phyloP scores from a whole-genome alignment of 2,888 invertebrate genomes.

The Odontothrips loti region DNA sequence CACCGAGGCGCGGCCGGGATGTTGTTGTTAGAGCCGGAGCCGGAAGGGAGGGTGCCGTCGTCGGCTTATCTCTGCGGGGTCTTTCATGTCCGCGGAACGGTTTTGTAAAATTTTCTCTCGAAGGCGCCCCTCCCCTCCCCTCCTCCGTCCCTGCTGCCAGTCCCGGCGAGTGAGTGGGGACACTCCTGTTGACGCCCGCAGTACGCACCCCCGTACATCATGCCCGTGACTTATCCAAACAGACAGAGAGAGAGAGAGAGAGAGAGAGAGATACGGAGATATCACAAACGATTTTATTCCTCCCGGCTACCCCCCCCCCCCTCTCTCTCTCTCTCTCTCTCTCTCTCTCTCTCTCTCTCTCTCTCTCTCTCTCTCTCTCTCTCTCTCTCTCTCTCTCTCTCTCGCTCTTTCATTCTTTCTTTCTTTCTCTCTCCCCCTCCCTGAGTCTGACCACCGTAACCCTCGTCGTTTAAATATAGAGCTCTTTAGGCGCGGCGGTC shows the following conservation, averaged over 20 bases:
- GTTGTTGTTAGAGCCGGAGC: too few relatives aligned
- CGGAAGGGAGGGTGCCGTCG: too few relatives aligned
- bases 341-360: neutral
- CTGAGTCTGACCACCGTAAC: neutral
- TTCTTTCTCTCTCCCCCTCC: neutral
- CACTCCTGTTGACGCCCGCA: too few relatives aligned
- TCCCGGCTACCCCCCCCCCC: neutral
- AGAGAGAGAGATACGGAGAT: too few relatives aligned
- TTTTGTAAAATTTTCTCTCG: too few relatives aligned
- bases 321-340: neutral
- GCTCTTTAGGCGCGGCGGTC: slow-evolving; percentile 41
- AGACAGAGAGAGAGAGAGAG: neutral
- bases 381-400: slow-evolving; percentile 28
- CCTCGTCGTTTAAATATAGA: slow-evolving; percentile 25
- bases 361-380: slow-evolving; percentile 28
- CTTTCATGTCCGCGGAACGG: too few relatives aligned
- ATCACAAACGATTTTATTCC: neutral
- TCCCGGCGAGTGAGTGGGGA: too few relatives aligned
- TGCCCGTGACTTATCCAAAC: neutral
- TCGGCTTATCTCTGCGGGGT: too few relatives aligned
- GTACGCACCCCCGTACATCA: neutral
- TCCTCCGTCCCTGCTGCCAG: too few relatives aligned
- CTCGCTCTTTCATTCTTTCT: neutral
- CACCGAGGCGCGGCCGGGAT: too few relatives aligned
- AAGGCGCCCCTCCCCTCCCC: too few relatives aligned